Evolutionary conservation across 2,797 vertebrate species (phyloP).

Genomic region (Rhinatrema bivittatum): DNA sequence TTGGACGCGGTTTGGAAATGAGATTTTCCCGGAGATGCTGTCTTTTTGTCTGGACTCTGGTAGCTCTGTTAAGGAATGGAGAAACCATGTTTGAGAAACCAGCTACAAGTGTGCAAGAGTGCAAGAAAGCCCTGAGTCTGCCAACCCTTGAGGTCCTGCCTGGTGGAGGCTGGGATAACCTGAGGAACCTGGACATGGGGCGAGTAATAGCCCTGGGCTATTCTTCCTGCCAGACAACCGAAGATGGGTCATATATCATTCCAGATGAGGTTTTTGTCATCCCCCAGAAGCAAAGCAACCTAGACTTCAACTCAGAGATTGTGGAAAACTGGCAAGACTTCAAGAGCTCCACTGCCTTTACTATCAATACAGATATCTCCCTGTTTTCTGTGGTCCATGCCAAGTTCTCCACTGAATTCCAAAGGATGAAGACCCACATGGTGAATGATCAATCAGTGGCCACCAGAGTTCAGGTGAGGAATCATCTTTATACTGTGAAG

Average conservation of each 20-base stretch:
- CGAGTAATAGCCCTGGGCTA: constrained; percentile 75
- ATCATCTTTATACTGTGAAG: constrained; percentile 74
- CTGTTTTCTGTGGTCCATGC: constrained; percentile 59
- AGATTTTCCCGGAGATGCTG: too few species aligned
- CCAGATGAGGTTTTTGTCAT: constrained; percentile 81
- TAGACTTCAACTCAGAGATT: constrained; percentile 81
- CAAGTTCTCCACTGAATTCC: constrained; percentile 73
- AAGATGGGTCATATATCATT: constrained; percentile 76
- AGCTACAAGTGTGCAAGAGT: constrained; percentile 43
- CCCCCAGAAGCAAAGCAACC: constrained; percentile 69
- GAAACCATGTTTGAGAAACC: not conserved
- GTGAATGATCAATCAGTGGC: constrained; percentile 65
- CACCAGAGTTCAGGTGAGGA: constrained; percentile 75
- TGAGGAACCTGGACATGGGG: constrained; percentile 80
- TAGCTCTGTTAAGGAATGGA: not conserved
- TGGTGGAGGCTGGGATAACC: constrained; percentile 86
- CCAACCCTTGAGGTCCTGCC: constrained; percentile 76
- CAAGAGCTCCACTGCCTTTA: constrained; percentile 59
- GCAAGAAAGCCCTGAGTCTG: constrained; percentile 48
- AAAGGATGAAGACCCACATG: constrained; percentile 75
- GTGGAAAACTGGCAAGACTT: constrained; percentile 75
- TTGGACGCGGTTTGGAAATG: too few species aligned
- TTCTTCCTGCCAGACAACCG: constrained; percentile 72
- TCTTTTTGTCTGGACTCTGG: constrained; percentile 3
- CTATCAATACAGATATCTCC: constrained; percentile 70